Conservation (phyloP, 2,113 vertebrate genomes). For the Micronisus gabar region DNA sequence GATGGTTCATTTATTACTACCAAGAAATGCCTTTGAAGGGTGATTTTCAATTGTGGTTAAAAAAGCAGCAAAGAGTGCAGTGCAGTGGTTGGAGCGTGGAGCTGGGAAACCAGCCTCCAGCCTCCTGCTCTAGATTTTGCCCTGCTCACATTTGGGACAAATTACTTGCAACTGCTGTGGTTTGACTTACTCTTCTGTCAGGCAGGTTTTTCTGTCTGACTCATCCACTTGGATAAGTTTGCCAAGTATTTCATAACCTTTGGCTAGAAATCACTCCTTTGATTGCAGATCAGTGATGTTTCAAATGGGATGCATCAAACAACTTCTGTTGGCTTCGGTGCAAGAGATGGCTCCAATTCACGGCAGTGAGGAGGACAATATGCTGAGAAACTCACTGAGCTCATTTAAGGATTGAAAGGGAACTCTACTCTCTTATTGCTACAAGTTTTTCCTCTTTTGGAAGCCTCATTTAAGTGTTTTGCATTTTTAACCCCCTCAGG, state of each 20-base stretch:
- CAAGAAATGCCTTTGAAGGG: conserved; percentile 38
- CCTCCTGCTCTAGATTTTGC: background rate
- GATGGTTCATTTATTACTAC: conserved; percentile 54
- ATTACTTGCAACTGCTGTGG: conserved; percentile 38
- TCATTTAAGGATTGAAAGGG: background rate
- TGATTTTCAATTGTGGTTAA: background rate
- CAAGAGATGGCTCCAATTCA: background rate
- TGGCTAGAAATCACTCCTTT: background rate
- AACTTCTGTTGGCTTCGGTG: background rate
- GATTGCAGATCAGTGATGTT: background rate
- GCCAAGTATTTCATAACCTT: background rate
- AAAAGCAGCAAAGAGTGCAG: background rate
- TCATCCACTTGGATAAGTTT: background rate
- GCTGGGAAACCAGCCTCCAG: background rate
- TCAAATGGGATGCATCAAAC: background rate
- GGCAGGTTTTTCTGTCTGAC: conserved; percentile 31
- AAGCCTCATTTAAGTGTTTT: background rate
- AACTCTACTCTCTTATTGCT: background rate
- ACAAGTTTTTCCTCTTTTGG: background rate
- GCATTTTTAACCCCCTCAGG: background rate
- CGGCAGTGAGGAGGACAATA: background rate
- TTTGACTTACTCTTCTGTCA: conserved; percentile 5
- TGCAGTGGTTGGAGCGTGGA: background rate
- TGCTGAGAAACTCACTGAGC: background rate
- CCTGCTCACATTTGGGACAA: conserved; percentile 40